Base-by-base conservation (phyloP, 2,113 vertebrate genomes). In the Scomber colias region DNA sequence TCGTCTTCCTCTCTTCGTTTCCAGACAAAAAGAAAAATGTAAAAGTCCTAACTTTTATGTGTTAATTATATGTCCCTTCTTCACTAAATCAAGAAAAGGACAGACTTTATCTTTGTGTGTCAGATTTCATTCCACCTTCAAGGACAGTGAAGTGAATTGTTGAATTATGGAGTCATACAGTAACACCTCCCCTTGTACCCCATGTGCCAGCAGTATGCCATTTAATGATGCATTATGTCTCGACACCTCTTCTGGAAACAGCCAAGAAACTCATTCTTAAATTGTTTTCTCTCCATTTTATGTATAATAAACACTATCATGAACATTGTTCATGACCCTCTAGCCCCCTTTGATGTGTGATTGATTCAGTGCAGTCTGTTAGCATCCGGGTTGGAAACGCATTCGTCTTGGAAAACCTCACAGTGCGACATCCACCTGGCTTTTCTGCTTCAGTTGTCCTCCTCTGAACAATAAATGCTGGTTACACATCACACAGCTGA, bases 401-500 rank as follows among this genome's bases (percentile, higher is more conserved):
- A 24, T 30, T 51, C 11, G 4, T 40, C 19, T 15, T 60, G 21
- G 21, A 50, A 30, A 40, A 71, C 30, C 17, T 56, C 14, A 48
- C 27, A 24, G 53, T 70, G 19, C 35, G 46, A 27, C 53, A 73
- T 57, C 53, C 55, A 56, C 27, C 24, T 53, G 57, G 50, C 40
- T 63, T 51, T 76, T 78, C 68, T 71, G 75, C 64, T 61, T 51
- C 70, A 40, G n/a, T 61, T 68, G 15, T 44, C 44, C n/a, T 55
- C 40, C 1, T 35, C 45, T 21, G 16, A 71, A n/a, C 74, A 74
- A 49, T 15, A 57, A 62, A 62, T 4, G 17, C 46, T 60, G 40
- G 71, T 54, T 68, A 6, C 50, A 80, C 80, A 68, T 59, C 35
- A 76, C 62, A 83, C 72, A 61, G 53, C 31, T 48, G 74, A 77